Percentiles rank a stretch among this genome's conserved stretches.
Evolutionary conservation across 2,797 vertebrate species (phyloP).

Genomic region (Labeo calbasu): DNA sequence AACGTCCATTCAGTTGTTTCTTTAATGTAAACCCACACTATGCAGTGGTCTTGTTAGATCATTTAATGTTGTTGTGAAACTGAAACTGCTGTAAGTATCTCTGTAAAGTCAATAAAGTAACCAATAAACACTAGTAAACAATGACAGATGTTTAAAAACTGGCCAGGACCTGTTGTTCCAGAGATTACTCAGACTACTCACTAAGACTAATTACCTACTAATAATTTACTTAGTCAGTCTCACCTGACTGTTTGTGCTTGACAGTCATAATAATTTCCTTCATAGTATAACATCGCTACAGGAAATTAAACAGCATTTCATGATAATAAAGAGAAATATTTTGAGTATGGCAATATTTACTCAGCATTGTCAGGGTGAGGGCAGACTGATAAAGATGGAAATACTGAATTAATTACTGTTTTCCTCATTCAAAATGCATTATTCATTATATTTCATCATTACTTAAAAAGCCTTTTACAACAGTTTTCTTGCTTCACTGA

Average conservation of each 20-base stretch:
- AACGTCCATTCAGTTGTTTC: background rate
- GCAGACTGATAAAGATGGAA: slow-evolving; percentile 4
- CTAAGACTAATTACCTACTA: slow-evolving; percentile 16
- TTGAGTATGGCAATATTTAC: slow-evolving; percentile 43
- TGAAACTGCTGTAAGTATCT: background rate
- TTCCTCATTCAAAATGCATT: background rate
- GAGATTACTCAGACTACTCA: slow-evolving; percentile 26
- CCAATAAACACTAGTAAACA: slow-evolving; percentile 30
- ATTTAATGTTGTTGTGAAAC: slow-evolving; percentile 23
- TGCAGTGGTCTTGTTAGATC: background rate
- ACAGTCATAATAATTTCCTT: slow-evolving; percentile 25
- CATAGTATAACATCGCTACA: slow-evolving; percentile 14
- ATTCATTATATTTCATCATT: background rate
- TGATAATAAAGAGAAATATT: slow-evolving; percentile 38
- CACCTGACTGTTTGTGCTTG: slow-evolving; percentile 39
- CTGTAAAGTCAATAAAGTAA: slow-evolving; percentile 15
- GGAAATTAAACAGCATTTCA: slow-evolving; percentile 50
- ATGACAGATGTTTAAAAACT: slow-evolving; percentile 30
- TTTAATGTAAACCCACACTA: background rate
- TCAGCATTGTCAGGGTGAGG: slow-evolving; percentile 6
- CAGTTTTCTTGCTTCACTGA: background rate
- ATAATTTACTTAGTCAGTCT: slow-evolving; percentile 25
- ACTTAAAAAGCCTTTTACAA: background rate
- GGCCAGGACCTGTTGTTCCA: slow-evolving; percentile 15
- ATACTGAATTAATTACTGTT: slow-evolving; percentile 31